Evolutionary conservation across 2,113 vertebrate species (phyloP).

Genomic region (Microtus pennsylvanicus): DNA sequence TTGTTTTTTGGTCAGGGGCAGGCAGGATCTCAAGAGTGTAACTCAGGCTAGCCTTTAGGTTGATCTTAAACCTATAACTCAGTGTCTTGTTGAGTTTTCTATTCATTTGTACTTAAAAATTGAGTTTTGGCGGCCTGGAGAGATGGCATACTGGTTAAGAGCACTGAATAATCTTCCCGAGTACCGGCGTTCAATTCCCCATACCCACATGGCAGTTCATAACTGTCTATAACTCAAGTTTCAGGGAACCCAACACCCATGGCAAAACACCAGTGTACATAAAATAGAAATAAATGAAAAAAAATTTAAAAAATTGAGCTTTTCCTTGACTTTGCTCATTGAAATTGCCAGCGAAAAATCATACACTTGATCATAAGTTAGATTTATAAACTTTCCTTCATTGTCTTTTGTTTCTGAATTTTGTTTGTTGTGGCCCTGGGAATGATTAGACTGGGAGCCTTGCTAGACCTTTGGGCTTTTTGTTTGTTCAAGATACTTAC

Average conservation of each 20-base stretch:
- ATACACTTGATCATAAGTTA: background rate
- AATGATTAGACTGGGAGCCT: background rate
- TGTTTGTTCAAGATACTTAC: background rate
- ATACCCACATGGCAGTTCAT: no score
- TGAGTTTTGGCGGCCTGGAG: no score
- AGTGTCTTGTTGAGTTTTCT: slow-evolving; percentile 37
- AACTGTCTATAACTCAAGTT: no score
- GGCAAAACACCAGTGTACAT: no score
- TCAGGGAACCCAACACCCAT: no score
- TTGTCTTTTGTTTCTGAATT: background rate
- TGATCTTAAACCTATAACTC: background rate
- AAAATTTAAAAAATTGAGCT: background rate
- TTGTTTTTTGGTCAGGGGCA: background rate
- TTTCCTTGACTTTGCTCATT: slow-evolving; percentile 21
- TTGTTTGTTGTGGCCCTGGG: background rate
- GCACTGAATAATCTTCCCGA: no score
- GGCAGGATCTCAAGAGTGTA: background rate
- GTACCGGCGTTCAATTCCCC: no score
- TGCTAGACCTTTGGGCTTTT: background rate
- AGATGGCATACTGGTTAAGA: no score
- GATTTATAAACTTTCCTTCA: background rate
- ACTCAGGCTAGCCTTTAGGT: background rate
- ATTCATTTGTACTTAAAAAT: background rate
- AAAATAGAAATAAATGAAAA: no score
- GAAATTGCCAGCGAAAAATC: background rate